Percentiles rank a stretch among this genome's conserved stretches.
Evolutionary conservation across 2,113 vertebrate genomes (phyloP).

Genomic region (Rostratula benghalensis): DNA sequence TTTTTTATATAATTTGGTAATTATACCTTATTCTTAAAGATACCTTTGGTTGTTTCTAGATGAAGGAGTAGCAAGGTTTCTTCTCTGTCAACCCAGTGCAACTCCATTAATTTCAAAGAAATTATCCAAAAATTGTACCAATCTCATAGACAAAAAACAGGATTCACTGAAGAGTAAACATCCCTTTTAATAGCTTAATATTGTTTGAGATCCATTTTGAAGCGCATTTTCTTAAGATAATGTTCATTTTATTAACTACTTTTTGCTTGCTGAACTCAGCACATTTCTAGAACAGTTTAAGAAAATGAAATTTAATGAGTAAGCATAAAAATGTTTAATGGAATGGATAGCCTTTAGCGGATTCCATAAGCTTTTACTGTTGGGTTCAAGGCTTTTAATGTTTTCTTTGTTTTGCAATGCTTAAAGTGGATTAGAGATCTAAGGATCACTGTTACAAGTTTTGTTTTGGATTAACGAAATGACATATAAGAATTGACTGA

Average conservation of each 20-base stretch:
- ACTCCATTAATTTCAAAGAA: neutral
- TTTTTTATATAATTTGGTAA: slow-evolving; percentile 44
- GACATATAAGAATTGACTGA: neutral
- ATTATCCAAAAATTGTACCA: neutral
- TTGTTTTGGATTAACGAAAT: slow-evolving; percentile 44
- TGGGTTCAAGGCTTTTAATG: slow-evolving; percentile 36
- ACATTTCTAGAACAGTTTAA: slow-evolving; percentile 1
- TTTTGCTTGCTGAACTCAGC: slow-evolving; percentile 36
- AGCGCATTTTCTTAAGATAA: neutral
- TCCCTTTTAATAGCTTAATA: neutral
- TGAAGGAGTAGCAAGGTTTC: neutral
- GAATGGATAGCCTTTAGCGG: neutral
- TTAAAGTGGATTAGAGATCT: slow-evolving; percentile 54
- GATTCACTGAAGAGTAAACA: neutral
- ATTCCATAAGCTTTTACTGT: slow-evolving; percentile 36
- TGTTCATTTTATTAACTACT: neutral
- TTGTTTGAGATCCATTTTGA: slow-evolving; percentile 24
- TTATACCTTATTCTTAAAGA: slow-evolving; percentile 36
- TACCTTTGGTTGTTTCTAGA: neutral
- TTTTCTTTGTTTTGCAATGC: slow-evolving; percentile 58
- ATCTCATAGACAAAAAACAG: neutral
- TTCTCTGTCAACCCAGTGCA: neutral
- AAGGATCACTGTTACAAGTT: slow-evolving; percentile 48
- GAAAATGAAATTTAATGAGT: slow-evolving; percentile 19
- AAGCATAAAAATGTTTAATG: neutral